Evolutionary conservation across 2,888 invertebrate genomes (phyloP), one percentile per base, ranked within the genome.

Genomic region (Odontocerum albicorne): DNA sequence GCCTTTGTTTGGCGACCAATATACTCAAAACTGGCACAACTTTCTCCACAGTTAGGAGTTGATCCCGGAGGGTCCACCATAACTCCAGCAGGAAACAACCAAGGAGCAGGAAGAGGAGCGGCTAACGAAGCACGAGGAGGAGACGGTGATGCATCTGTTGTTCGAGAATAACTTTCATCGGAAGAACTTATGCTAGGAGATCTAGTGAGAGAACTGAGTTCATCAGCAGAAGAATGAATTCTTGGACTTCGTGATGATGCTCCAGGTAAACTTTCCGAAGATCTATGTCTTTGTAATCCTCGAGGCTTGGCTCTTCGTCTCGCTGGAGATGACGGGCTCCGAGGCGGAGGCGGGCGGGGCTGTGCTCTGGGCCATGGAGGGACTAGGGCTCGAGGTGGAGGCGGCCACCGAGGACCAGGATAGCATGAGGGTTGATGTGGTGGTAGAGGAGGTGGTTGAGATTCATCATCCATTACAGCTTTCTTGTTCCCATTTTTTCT

Each of bases 111-210:
- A 16, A 74, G 68, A 39, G 71, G 68, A 7, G 70, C 73, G 2
- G 77, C 75, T 36, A 77, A 64, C 16, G 76, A 75, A 27, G 77
- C 65, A n/a, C 84, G 73, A 1, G 84, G 82, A 3, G 81, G 82
- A 0, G 84, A 83, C 3, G 83, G 82, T 0, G 77, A 77, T 1
- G 76, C 90, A 66, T 88, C 88, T 0, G 89, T 90, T 3, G 90
- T 90, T 63, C 90, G 82, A 35, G 89, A 88, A 67, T 88, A 90
- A 70, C 90, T 90, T 71, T 91, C 91, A 66, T 91, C 90, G 0
- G 90, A 91, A 49, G 90, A 90, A 69, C 88, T 89, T 60, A 90
- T 85, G 66, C 88, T 89, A 1, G 90, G 89, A 4, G 90, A 90
- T 64, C 89, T 86, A 47, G 90, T 90, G 7, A 90, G 74, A 0